phyloP scores from a whole-genome alignment of 2,113 vertebrate genomes.

The Willisornis vidua region DNA sequence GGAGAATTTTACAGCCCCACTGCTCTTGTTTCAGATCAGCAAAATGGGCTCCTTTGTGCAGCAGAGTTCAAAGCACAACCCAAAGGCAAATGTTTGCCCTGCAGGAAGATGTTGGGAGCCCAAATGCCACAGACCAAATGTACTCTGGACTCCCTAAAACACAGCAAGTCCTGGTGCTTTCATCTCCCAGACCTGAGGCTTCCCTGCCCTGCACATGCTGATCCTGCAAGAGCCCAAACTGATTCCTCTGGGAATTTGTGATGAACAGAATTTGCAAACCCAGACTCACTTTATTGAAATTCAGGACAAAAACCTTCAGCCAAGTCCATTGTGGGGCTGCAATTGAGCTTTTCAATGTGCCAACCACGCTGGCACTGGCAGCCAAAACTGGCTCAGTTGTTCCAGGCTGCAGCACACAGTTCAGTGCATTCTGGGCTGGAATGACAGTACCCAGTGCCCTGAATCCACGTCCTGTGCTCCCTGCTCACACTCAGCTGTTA shows the following conservation, averaged over 20 bases:
- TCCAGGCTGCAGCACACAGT: not conserved
- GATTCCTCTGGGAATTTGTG: not conserved
- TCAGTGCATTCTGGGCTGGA: not conserved
- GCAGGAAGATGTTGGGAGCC: not conserved
- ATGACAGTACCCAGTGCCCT: not conserved
- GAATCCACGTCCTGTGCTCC: not conserved
- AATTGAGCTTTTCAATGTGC: not conserved
- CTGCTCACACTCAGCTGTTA: not conserved
- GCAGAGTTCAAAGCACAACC: constrained; percentile 33
- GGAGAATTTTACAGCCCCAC: not conserved
- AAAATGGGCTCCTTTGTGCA: constrained; percentile 10
- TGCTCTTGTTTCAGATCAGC: not conserved
- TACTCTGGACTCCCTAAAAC: not conserved
- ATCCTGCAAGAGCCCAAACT: not conserved
- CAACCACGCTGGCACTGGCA: not conserved
- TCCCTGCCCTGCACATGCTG: not conserved
- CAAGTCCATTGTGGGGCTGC: not conserved
- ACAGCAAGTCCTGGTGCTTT: not conserved
- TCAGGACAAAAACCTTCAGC: not conserved
- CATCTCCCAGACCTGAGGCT: not conserved
- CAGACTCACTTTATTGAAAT: not conserved
- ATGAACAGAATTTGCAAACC: not conserved
- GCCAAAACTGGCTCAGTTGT: not conserved
- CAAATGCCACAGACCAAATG: not conserved
- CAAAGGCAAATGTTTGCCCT: constrained; percentile 13